These are phyloP conservation scores for Orthosia incerta DNA, from an alignment of 2,888 invertebrate genomes.

Conservation along the genomic window DNA sequence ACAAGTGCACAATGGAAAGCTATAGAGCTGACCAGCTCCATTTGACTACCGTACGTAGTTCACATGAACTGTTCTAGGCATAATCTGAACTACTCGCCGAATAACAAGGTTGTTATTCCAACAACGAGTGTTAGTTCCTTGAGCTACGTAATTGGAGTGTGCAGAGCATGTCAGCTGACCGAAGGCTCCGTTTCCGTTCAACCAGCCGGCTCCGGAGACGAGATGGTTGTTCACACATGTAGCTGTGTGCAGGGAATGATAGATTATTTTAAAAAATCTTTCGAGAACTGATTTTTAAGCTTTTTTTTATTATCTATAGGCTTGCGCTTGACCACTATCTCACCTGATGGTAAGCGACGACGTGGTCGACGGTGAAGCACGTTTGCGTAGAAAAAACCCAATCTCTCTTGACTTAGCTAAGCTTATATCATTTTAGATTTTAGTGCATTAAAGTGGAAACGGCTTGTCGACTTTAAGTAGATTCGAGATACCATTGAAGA, in stretches of 20 bases:
- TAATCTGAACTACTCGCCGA: constrained; percentile 12
- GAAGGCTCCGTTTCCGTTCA: constrained; percentile 80
- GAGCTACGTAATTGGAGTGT: constrained; percentile 75
- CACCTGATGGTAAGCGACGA: too few relatives aligned
- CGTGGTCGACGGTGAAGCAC: too few relatives aligned
- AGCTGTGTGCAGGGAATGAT: constrained; percentile 73
- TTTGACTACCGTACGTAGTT: neutral
- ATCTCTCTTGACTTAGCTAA: too few relatives aligned
- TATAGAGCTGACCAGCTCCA: neutral
- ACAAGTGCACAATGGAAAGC: neutral
- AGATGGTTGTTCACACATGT: constrained; percentile 78
- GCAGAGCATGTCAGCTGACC: constrained; percentile 82
- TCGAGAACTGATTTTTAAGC: neutral
- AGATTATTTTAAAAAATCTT: neutral
- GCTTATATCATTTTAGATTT: neutral
- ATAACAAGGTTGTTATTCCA: constrained; percentile 39
- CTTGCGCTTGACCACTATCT: too few relatives aligned
- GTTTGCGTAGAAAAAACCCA: too few relatives aligned
- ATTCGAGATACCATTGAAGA: too few relatives aligned
- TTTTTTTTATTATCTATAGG: too few relatives aligned
- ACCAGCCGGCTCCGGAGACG: constrained; percentile 81
- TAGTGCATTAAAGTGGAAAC: neutral
- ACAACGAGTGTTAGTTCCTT: constrained; percentile 23
- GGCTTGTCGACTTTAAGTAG: too few relatives aligned
- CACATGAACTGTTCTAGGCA: neutral